phyloP scores from a whole-genome alignment of 2,888 invertebrate genomes.

The Drosophila eohydei region DNA sequence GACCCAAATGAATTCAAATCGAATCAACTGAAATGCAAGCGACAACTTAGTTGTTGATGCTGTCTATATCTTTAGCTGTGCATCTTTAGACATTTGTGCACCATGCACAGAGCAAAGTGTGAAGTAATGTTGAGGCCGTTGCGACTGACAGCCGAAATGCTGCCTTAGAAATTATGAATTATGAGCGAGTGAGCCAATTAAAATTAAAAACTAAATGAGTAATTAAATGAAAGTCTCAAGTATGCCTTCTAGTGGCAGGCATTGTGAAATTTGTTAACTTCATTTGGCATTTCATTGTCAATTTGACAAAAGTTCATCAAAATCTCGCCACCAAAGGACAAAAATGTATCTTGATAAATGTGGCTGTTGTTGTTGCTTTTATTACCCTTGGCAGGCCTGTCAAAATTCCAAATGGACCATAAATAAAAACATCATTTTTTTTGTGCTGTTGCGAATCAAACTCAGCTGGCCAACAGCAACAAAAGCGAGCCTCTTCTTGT shows the following conservation, averaged over 20 bases:
- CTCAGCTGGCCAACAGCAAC: conserved; percentile 37
- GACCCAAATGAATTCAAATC: conserved; percentile 30
- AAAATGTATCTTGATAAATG: conserved; percentile 68
- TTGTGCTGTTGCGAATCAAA: conserved; percentile 10
- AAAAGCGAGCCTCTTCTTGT: conserved; percentile 38
- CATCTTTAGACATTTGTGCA: conserved; percentile 4
- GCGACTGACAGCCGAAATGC: conserved; percentile 19
- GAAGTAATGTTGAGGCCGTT: conserved; percentile 31
- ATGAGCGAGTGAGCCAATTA: conserved; percentile 17
- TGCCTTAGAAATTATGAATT: conserved; percentile 5
- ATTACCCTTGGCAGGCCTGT: conserved; percentile 80
- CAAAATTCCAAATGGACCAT: conserved; percentile 83
- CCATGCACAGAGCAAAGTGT: conserved; percentile 38
- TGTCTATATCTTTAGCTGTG: conserved; percentile 32
- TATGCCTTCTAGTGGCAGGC: neutral
- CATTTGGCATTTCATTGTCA: conserved; percentile 68
- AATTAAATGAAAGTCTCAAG: neutral
- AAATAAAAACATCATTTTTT: conserved; percentile 84
- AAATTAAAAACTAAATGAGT: neutral
- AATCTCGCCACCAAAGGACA: conserved; percentile 48
- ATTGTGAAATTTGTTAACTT: conserved; percentile 20
- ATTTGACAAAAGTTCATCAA: conserved; percentile 76
- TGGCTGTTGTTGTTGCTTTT: conserved; percentile 55
- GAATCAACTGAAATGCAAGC: conserved; percentile 66
- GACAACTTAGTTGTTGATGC: conserved; percentile 68